Evolutionary conservation across 2,797 vertebrate genomes (phyloP), one percentile per base, ranked within the genome.

Genomic region (Artibeus lituratus): DNA sequence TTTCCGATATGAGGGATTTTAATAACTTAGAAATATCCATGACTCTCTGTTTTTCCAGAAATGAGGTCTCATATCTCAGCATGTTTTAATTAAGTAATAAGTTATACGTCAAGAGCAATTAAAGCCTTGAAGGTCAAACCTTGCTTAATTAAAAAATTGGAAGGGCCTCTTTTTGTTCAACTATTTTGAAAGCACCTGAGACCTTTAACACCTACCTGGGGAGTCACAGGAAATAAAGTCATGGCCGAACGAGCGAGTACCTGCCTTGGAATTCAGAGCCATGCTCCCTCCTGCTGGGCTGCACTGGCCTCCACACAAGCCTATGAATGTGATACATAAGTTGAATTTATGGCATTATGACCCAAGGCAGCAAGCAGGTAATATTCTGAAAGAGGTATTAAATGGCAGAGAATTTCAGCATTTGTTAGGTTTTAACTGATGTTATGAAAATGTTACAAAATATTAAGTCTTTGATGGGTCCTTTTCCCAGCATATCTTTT

Each of bases 71-170:
- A 35, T 89, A 74, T 87, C 57, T 98, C 73, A 96, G 83, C 47
- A 67, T 92, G 78, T 93, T 97, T 95, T 96, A 97, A 97, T 97
- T 96, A 97, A 97, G 78, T 85, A 96, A 70, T 97, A 97, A 97
- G 94, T 96, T 95, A 96, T 51, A 92, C 89, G 88, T 96, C 96
- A 95, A 95, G 95, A 97, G 74, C 88, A 96, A 96, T 97, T 95
- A 96, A 26, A 95, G 19, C 84, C 67, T 87, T 92, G 94, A 97
- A 97, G 96, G 92, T 97, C 95, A 97, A 95, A 85, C 12, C 80
- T 91, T 84, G 70, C 74, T 96, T 97, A 95, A 96, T 94, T 97
- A 95, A 95, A 97, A 92, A 85, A 85, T 22, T 87, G 32, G 72
- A 98, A 96, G 67, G 53, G n/a, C 49, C 67, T 94, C 76, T 94